Conservation (phyloP, 1,140 invertebrate species). For the Drosophila nikananu region DNA sequence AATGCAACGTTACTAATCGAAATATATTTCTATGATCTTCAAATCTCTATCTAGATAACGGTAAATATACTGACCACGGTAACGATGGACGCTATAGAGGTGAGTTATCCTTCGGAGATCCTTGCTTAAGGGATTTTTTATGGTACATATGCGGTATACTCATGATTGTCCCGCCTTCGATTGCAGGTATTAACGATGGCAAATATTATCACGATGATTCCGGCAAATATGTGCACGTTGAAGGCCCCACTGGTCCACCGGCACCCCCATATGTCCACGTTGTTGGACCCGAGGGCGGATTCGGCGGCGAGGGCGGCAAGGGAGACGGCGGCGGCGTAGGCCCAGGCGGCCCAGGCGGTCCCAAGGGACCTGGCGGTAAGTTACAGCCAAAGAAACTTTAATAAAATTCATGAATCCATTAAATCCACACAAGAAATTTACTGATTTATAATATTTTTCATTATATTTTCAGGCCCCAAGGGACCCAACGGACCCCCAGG, state of each 20-base stretch:
- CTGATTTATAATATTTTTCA: neutral
- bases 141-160: neutral
- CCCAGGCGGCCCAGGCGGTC: constrained; percentile 74
- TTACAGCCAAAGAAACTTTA: too few relatives aligned
- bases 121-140: neutral
- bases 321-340: constrained; percentile 76
- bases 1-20: constrained; percentile 59
- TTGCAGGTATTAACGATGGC: constrained; percentile 75
- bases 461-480: constrained; percentile 49
- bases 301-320: constrained; percentile 68
- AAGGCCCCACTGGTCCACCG: constrained; percentile 85
- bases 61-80: constrained; percentile 65
- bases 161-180: neutral
- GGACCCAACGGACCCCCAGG: constrained; percentile 69
- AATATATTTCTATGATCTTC: constrained; percentile 45
- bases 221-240: constrained; percentile 86
- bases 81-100: constrained; percentile 70
- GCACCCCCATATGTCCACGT: constrained; percentile 86
- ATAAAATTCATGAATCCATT: neutral
- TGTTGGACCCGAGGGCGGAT: constrained; percentile 83
- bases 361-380: constrained; percentile 77
- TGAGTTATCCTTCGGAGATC: constrained; percentile 37
- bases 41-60: constrained; percentile 54
- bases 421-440: neutral
- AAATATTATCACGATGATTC: constrained; percentile 87